phyloP scores from a whole-genome alignment of 2,797 vertebrate genomes.

The Orientallactaga sibirica region DNA sequence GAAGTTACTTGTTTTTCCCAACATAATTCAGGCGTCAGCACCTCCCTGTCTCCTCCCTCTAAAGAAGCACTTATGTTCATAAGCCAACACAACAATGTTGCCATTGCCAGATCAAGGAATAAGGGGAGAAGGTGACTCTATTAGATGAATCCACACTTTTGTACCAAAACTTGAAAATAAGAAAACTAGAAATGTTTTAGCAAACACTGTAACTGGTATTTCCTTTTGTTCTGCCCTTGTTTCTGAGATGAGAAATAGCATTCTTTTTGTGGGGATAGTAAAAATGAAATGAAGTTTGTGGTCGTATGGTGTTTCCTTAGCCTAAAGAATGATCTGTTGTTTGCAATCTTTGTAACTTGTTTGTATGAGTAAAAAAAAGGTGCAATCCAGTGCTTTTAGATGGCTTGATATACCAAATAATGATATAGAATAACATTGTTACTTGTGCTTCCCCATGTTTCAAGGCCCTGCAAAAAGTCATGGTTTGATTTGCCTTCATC shows the following conservation, averaged over 20 bases:
- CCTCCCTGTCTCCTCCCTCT: constrained; percentile 86
- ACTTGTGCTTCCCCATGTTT: constrained; percentile 79
- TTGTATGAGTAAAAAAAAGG: constrained; percentile 86
- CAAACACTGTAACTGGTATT: constrained; percentile 84
- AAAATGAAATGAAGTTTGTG: constrained; percentile 82
- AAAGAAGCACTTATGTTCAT: constrained; percentile 79
- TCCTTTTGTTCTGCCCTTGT: constrained; percentile 73
- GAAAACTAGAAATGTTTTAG: constrained; percentile 87
- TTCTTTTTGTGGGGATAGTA: constrained; percentile 76
- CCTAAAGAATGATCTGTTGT: constrained; percentile 81
- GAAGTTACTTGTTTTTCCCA: constrained; percentile 90
- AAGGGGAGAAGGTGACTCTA: constrained; percentile 85
- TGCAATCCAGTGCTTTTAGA: constrained; percentile 92
- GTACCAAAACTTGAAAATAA: constrained; percentile 90
- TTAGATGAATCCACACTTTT: constrained; percentile 86
- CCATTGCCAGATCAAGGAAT: constrained; percentile 89
- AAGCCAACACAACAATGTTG: constrained; percentile 90
- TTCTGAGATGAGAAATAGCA: constrained; percentile 83
- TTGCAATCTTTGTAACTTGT: constrained; percentile 84
- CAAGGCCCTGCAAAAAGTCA: constrained; percentile 76
- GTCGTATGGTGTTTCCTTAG: constrained; percentile 81
- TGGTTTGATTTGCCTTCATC: constrained; percentile 75
- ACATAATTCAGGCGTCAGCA: constrained; percentile 88
- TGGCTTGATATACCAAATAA: constrained; percentile 88
- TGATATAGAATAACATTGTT: constrained; percentile 73